Base-by-base conservation (phyloP, 2,888 invertebrate species). In the Arrhopalites spinosus region DNA sequence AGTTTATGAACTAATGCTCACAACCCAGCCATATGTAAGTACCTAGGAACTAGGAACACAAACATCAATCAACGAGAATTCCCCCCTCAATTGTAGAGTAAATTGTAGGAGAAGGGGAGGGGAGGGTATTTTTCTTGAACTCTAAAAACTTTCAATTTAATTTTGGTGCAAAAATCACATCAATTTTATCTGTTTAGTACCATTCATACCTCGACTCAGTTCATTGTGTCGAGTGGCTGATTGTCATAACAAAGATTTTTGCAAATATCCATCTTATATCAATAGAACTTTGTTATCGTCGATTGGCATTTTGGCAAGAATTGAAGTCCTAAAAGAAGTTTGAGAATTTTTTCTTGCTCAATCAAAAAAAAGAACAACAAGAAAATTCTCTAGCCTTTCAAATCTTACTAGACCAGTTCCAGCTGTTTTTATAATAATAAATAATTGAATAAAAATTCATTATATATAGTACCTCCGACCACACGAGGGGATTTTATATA, bases 1-100 rank as follows among this genome's bases (percentile, higher is more conserved):
- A 29, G 56, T 53, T 71, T 59, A 71, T 71, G 61, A 59, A 45
- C 71, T 36, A 71, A 71, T 61, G 61, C 61, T 68, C 68, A 68
- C 47, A 20, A 59, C 13, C 20, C 30, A 25, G 17, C 30, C 17
- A 11, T 29, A 25, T 27, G 8, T 23, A 20, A n/a, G 23, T 59
- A 59, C 25, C 20, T 59, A 23, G n/a, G 20, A 20, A 20, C 11
- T 25, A n/a, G n/a, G n/a, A n/a, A n/a, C 59, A 23, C 2, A 15
- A 5, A 50, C 15, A 50, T 20, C 50, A 20, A 50, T n/a, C 50
- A 50, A 50, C 15, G 20, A 50, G 20, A 50, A 17, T 8, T n/a
- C 20, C 7, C 45, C 7, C 7, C 8, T 11, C 45, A 45, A 20
- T 15, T 17, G 17, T 50, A 17, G 20, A n/a, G 7, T 2, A 50